Conservation (phyloP, 2,113 vertebrate genomes). For the Apodemus speciosus region DNA sequence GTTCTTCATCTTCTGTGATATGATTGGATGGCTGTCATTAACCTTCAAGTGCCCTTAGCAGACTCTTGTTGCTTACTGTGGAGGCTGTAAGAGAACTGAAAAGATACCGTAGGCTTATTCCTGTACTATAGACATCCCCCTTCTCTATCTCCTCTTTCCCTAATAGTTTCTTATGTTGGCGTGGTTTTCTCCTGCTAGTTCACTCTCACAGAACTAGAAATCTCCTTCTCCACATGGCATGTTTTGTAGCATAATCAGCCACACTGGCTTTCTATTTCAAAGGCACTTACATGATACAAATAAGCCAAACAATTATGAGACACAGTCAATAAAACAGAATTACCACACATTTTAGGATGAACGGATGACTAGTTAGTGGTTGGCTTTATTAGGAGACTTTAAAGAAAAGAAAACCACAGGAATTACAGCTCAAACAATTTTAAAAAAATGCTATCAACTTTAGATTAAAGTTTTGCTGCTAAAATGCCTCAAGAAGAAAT, state of each 20-base stretch:
- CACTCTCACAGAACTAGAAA: constrained; percentile 46
- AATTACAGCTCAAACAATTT: neutral
- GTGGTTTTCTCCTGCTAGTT: constrained; percentile 38
- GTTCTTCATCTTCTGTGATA: constrained; percentile 62
- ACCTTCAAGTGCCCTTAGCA: constrained; percentile 54
- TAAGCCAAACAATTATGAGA: constrained; percentile 24
- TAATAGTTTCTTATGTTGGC: constrained; percentile 33
- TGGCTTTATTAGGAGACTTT: neutral
- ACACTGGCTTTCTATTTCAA: neutral
- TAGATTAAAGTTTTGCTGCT: neutral
- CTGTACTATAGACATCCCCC: constrained; percentile 18
- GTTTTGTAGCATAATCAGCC: constrained; percentile 39
- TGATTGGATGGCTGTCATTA: constrained; percentile 73
- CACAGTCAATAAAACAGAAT: constrained; percentile 46
- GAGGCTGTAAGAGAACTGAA: constrained; percentile 16
- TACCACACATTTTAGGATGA: constrained; percentile 12
- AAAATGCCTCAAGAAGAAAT: constrained; percentile 8
- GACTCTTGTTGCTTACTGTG: neutral
- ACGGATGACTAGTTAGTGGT: neutral
- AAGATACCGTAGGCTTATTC: constrained; percentile 39
- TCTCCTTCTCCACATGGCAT: neutral
- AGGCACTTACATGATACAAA: neutral
- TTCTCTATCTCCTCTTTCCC: neutral
- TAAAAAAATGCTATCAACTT: neutral
- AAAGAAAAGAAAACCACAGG: constrained; percentile 19